These are phyloP conservation scores for Pelodiscus sinensis DNA, from an alignment of 2,113 vertebrate genomes.

Conservation along the genomic window DNA sequence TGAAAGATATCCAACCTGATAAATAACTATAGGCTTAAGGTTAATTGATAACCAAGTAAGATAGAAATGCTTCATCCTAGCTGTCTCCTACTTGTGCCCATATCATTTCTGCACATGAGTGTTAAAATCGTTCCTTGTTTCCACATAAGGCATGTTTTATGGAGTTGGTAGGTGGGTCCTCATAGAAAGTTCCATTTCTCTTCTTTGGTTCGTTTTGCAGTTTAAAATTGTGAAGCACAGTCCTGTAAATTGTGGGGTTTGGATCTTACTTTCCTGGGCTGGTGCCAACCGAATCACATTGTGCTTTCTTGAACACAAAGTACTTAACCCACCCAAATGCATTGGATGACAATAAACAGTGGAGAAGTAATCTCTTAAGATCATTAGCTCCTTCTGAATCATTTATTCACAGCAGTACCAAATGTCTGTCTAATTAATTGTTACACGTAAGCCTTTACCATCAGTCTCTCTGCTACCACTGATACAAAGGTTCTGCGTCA, in stretches of 20 bases:
- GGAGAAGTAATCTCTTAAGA: slow-evolving; percentile 19
- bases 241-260: neutral
- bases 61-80: neutral
- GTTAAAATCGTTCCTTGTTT: neutral
- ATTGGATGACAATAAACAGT: neutral
- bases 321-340: neutral
- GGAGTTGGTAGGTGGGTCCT: neutral
- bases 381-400: slow-evolving; percentile 1
- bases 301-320: neutral
- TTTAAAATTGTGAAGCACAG: neutral
- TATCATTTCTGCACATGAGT: neutral
- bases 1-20: neutral
- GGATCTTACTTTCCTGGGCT: neutral
- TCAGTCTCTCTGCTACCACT: neutral
- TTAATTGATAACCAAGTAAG: neutral
- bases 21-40: neutral
- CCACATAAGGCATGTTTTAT: neutral
- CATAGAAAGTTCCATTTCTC: neutral
- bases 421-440: slow-evolving; percentile 16
- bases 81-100: neutral
- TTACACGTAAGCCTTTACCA: neutral
- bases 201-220: neutral
- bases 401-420: neutral
- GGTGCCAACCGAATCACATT: neutral
- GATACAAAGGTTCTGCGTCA: neutral